Evolutionary conservation across 2,888 invertebrate species (phyloP).

Genomic region (Lithodes maja): DNA sequence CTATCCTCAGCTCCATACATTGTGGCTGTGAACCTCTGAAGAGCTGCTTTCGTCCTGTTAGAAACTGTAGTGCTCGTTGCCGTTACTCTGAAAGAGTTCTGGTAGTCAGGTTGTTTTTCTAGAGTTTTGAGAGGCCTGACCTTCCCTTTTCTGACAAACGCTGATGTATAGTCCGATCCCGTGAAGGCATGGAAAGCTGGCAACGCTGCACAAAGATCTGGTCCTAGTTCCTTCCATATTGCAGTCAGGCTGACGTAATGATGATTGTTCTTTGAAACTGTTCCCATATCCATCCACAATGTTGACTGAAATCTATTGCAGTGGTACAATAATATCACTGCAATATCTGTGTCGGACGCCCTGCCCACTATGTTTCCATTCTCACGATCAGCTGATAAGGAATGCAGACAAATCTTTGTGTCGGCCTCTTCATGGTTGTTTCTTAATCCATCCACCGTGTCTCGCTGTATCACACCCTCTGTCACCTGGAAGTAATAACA

Average conservation of each 20-base stretch:
- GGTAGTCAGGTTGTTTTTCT: neutral
- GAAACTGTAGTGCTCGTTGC: neutral
- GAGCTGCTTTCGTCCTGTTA: neutral
- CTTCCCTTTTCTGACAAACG: neutral
- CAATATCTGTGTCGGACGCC: constrained; percentile 28
- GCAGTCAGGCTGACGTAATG: constrained; percentile 6
- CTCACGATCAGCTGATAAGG: neutral
- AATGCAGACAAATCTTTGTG: constrained; percentile 5
- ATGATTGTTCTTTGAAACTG: neutral
- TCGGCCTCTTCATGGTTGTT: constrained; percentile 15
- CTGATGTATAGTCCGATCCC: constrained; percentile 15
- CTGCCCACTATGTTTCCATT: neutral
- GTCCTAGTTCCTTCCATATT: neutral
- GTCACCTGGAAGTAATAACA: neutral
- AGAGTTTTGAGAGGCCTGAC: neutral
- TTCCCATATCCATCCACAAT: constrained; percentile 22
- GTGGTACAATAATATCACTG: constrained; percentile 19
- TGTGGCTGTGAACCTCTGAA: neutral
- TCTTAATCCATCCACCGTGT: neutral
- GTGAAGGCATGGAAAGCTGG: constrained; percentile 22
- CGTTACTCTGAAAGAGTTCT: neutral
- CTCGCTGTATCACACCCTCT: neutral
- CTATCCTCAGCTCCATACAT: neutral
- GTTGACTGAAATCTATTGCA: neutral
- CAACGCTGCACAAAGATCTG: neutral